Base-by-base conservation (phyloP, 2,888 invertebrate genomes). In the Bombyx huttoni region DNA sequence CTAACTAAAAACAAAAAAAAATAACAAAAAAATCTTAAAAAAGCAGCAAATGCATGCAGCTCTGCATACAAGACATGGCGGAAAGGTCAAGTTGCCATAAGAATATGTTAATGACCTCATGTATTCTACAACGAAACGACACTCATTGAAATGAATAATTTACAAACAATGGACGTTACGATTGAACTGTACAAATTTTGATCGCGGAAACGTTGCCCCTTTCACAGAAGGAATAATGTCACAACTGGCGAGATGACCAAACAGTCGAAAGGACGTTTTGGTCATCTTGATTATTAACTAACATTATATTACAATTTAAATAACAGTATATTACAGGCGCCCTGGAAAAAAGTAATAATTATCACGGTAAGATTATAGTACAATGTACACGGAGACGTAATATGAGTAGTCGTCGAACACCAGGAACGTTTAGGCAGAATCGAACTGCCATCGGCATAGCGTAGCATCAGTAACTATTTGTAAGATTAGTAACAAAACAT, bases 171-270 rank as follows among this genome's bases (percentile, higher is more conserved):
- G 87, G 88, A 88, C 87, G 87, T 86, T 84, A 86, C 81, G 78
- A 71, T 77, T 78, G 71, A 71, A 77, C 84, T 86, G 83, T 85
- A 86, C 85, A 85, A 84, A 75, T 78, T 76, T 81, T 78, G 76
- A 74, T 80, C 78, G 84, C 80, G 90, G 91, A 91, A 92, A 93
- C 93, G 93, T 91, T 91, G 93, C 93, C 94, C 94, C 94, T 93
- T 93, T 93, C 94, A 94, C 93, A 94, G 92, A 92, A 88, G 86
- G 91, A 94, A 94, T 93, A 93, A 92, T 94, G 94, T 93, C 94
- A 94, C 93, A 93, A 91, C 91, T 91, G 88, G 88, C 80, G 74
- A 73, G 82, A 85, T 86, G 87, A 87, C 85, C 87, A 86, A 82
- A 87, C 78, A 84, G 85, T 86, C 84, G 63, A 60, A 62, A 52